phyloP scores from a whole-genome alignment of 2,888 invertebrate genomes.

The Gonocerus acuteangulatus region DNA sequence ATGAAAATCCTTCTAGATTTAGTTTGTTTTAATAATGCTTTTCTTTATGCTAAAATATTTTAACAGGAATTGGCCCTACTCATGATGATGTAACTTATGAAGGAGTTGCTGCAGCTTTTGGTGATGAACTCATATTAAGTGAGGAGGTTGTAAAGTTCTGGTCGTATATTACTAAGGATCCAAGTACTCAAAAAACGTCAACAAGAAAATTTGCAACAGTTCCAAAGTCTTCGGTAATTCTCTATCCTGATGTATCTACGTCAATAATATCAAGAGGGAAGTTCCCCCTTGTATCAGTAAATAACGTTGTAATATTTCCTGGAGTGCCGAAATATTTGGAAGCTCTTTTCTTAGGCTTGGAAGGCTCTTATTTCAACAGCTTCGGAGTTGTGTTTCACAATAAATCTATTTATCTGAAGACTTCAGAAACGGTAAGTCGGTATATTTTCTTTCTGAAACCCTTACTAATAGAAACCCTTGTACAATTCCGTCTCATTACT shows the following conservation, averaged over 20 bases:
- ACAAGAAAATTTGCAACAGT: conserved; percentile 42
- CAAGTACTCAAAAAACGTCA: conserved; percentile 28
- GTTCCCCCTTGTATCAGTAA: conserved; percentile 41
- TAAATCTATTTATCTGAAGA: conserved; percentile 39
- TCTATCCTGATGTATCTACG: conserved; percentile 39
- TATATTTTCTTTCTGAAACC: too few relatives aligned
- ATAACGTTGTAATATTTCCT: conserved; percentile 56
- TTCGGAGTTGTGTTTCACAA: conserved; percentile 28
- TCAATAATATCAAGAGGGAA: conserved; percentile 22
- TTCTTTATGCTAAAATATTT: too few relatives aligned
- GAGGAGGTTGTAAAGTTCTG: conserved; percentile 41
- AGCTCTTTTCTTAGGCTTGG: conserved; percentile 37
- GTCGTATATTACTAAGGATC: conserved; percentile 34
- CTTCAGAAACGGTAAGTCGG: conserved; percentile 40
- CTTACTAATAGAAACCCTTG: too few relatives aligned
- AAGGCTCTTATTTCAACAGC: conserved; percentile 33
- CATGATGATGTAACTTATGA: conserved; percentile 62
- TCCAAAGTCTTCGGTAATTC: conserved; percentile 44
- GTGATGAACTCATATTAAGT: conserved; percentile 41
- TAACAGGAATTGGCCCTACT: conserved; percentile 60
- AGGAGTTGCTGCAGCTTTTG: conserved; percentile 48
- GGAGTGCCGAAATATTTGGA: conserved; percentile 51
- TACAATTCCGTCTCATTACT: too few relatives aligned
- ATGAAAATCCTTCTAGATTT: too few relatives aligned
- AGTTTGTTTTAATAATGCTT: too few relatives aligned